These are phyloP conservation scores for Mesoligia furuncula DNA, from an alignment of 2,888 invertebrate genomes.

Conservation along the genomic window DNA sequence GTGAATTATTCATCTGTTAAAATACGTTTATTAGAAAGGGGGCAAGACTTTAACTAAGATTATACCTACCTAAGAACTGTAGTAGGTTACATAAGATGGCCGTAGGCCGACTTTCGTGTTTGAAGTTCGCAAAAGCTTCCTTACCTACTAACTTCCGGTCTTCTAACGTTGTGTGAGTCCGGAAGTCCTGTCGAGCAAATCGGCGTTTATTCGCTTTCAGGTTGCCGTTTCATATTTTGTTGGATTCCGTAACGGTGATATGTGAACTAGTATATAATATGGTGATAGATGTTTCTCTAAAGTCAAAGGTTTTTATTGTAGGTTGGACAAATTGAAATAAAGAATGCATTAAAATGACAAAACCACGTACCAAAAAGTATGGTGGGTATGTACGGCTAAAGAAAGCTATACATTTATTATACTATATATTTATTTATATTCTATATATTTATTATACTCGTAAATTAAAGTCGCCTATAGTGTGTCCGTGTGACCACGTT, in stretches of 20 bases:
- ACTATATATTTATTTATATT: too few species aligned
- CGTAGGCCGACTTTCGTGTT: constrained; percentile 42
- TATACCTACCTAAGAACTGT: background rate
- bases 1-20: too few species aligned
- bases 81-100: constrained; percentile 22
- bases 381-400: too few species aligned
- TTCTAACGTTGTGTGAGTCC: constrained; percentile 57
- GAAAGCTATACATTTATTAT: too few species aligned
- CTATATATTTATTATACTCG: too few species aligned
- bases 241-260: constrained; percentile 14
- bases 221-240: constrained; percentile 47
- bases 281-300: background rate
- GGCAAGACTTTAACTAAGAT: background rate
- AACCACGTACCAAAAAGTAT: background rate
- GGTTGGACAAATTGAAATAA: background rate
- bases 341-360: background rate
- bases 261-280: background rate
- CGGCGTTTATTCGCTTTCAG: constrained; percentile 54
- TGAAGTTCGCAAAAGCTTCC: constrained; percentile 50
- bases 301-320: background rate
- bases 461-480: too few species aligned
- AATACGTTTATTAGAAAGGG: too few species aligned
- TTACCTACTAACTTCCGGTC: constrained; percentile 57
- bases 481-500: too few species aligned
- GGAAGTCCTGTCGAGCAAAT: constrained; percentile 58